Evolutionary conservation across 1,140 invertebrate species (phyloP), one percentile per base, ranked within the genome.

Genomic region (Brachionus rotundiformis): DNA sequence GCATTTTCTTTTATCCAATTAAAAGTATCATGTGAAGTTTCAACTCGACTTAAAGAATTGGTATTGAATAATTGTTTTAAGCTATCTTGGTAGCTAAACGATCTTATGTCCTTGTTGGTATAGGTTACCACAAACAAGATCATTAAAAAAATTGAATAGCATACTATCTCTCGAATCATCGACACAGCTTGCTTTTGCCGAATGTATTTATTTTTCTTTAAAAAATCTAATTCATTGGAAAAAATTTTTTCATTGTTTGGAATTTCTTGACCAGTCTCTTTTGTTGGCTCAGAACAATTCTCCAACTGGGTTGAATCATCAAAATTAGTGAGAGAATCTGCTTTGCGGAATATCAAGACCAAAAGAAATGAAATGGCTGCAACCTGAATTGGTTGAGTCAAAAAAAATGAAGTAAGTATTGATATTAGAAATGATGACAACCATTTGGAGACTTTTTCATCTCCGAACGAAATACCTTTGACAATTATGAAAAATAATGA

Each of bases 331-430:
- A 89, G 36, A 90, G 85, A 31, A 90, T 84, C 75, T n/a, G 29
- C 44, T 31, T 77, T 77, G 10, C 49, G 23, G 49, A 49, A 77
- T 10, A 77, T 54, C 8, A 77, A 11, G 1, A 33, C 44, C 7
- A 77, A 6, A 33, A 77, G 31, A 59, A 90, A 87, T 0, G 90
- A 89, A 31, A 88, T 84, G 13, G 90, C 83, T 83, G 90, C 86
- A 25, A 81, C 89, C 86, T 91, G 90, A 27, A 91, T 87, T 8
- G 90, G 90, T 83, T 91, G 90, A 23, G 90, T 90, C 27, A 91
- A 83, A 73, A 91, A 86, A 10, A 90, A 85, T 0, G 90, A 90
- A 47, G 87, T 86, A 79, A 91, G 87, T 85, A 91, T 90, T 2
- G 90, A 90, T 0, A 90, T 85, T 39, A 90, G 73, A 82, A 91